Conservation (phyloP, 2,113 vertebrate genomes). For the Periophthalmus modestus region DNA sequence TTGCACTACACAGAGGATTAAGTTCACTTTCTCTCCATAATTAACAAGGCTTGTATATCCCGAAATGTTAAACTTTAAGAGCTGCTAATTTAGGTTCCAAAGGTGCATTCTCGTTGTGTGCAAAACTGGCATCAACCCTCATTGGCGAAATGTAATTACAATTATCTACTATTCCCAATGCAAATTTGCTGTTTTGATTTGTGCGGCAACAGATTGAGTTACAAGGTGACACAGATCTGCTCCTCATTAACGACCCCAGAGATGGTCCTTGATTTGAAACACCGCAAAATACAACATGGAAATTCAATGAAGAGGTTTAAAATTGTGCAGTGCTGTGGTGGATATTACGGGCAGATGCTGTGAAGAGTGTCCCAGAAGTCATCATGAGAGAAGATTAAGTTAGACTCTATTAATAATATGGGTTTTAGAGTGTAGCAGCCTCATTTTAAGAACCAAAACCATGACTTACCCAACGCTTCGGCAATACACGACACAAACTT, state of each 20-base stretch:
- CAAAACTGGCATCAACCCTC: background rate
- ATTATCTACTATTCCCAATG: background rate
- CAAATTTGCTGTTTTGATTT: slow-evolving; percentile 6
- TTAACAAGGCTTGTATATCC: slow-evolving; percentile 8
- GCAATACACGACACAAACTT: background rate
- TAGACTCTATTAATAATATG: slow-evolving; percentile 25
- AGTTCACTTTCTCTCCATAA: slow-evolving; percentile 10
- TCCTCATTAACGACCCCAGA: background rate
- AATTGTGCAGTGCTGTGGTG: slow-evolving; percentile 2
- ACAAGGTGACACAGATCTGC: slow-evolving; percentile 3
- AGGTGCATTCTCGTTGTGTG: background rate
- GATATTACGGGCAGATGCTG: slow-evolving; percentile 6
- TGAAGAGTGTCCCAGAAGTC: slow-evolving; percentile 17
- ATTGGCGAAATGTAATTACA: slow-evolving; percentile 5
- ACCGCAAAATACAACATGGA: background rate
- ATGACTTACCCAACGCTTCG: background rate
- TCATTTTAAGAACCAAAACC: background rate
- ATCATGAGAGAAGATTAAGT: slow-evolving; percentile 27
- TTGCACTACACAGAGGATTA: slow-evolving; percentile 11
- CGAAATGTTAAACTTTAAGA: slow-evolving; percentile 17
- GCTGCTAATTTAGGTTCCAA: slow-evolving; percentile 1
- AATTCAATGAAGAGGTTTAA: slow-evolving; percentile 13
- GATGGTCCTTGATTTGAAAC: background rate
- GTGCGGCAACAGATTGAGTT: background rate
- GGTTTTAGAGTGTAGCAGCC: slow-evolving; percentile 4